Conservation (phyloP, 2,888 invertebrate genomes). For the Diogma glabrata region DNA sequence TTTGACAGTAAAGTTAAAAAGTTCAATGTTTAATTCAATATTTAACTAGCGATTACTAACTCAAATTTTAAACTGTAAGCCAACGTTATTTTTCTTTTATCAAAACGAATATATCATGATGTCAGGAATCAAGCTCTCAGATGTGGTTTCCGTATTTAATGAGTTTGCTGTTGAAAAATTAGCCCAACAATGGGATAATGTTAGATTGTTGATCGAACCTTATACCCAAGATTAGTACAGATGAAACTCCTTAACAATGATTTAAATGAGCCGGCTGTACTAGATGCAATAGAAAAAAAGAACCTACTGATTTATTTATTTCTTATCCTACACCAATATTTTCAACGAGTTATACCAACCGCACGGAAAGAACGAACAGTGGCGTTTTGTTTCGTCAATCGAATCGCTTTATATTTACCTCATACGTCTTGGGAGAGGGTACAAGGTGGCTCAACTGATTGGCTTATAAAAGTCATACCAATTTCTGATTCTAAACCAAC, state of each 20-base stretch:
- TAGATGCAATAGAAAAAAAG: slow-evolving; percentile 59
- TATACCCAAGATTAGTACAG: slow-evolving; percentile 42
- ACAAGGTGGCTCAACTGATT: slow-evolving; percentile 80
- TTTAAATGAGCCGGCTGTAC: slow-evolving; percentile 74
- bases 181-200: slow-evolving; percentile 90
- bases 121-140: not conserved
- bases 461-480: slow-evolving; percentile 53
- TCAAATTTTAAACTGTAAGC: too few relatives aligned
- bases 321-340: slow-evolving; percentile 97
- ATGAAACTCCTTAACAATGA: slow-evolving; percentile 82
- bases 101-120: slow-evolving; percentile 1
- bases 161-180: slow-evolving; percentile 55
- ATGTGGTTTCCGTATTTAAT: slow-evolving; percentile 48
- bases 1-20: too few relatives aligned
- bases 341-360: slow-evolving; percentile 61
- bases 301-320: slow-evolving; percentile 72
- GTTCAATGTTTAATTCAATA: too few relatives aligned
- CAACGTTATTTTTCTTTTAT: too few relatives aligned
- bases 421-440: slow-evolving; percentile 86
- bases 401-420: slow-evolving; percentile 84
- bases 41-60: too few relatives aligned
- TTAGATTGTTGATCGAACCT: slow-evolving; percentile 82
- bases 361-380: slow-evolving; percentile 74
- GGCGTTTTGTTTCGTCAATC: slow-evolving; percentile 65
- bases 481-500: slow-evolving; percentile 18